Evolutionary conservation across 2,888 invertebrate genomes (phyloP), one percentile per base, ranked within the genome.

Genomic region (Anagyrus pseudococci): DNA sequence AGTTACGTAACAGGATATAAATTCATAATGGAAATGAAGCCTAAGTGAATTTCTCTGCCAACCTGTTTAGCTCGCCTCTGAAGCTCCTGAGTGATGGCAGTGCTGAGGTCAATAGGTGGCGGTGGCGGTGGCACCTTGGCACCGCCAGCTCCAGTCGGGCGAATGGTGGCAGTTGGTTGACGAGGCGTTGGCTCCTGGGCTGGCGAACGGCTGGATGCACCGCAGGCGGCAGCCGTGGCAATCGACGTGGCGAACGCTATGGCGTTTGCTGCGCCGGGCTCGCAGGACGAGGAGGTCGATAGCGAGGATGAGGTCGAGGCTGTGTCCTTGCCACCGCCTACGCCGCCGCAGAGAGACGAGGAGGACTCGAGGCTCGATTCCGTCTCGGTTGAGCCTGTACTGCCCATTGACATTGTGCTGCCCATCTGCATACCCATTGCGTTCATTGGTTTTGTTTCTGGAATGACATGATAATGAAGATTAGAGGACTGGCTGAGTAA

Each of bases 21-120:
- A n/a, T 15, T 41, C 15, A 15, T 13, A n/a, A 41, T 17, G 41
- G 15, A 43, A 17, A 8, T 19, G 4, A n/a, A n/a, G n/a, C 43
- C 3, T 25, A 44, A 43, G 43, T 17, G 19, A 4, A 47, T 22
- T 6, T 15, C 2, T 23, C 37, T 59, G 13, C 47, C 15, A 75
- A 89, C 89, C 77, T 77, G 79, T 84, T 89, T 87, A 67, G 86
- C 86, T 77, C 89, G 83, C 79, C 88, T 85, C 74, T 88, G 86
- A 62, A 90, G 83, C 79, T 90, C 90, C 78, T 88, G 86, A 67
- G 85, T 86, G 73, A 90, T 87, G 73, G 90, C 90, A 79, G 88
- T 88, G 64, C 87, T 86, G 56, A 90, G 83, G 75, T 86, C 86
- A 70, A 85, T 80, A 71, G 75, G 74, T 50, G 73, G 70, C 8